Conservation (phyloP, 2,113 vertebrate genomes). For the Solea solea region DNA sequence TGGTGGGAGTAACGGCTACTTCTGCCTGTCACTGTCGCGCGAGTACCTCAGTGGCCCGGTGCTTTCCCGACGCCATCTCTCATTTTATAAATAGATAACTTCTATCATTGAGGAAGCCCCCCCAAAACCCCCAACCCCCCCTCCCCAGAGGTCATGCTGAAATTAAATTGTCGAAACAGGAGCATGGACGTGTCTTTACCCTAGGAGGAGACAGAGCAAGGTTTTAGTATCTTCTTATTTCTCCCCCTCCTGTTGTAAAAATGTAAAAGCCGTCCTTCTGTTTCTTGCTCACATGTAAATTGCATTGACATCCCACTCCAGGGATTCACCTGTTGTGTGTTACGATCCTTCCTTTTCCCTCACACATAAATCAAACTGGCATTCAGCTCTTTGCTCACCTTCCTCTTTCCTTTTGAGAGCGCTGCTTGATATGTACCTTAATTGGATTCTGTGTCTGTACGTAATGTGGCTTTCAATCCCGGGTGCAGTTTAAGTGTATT, state of each 20-base stretch:
- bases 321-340: slow-evolving; percentile 57
- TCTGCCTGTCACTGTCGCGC: slow-evolving; percentile 39
- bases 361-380: slow-evolving; percentile 72
- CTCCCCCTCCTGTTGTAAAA: slow-evolving; percentile 42
- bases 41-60: slow-evolving; percentile 26
- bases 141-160: slow-evolving; percentile 52
- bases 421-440: slow-evolving; percentile 54
- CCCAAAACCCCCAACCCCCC: neutral
- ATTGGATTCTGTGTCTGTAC: slow-evolving; percentile 70
- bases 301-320: slow-evolving; percentile 52
- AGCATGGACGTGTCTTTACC: slow-evolving; percentile 34
- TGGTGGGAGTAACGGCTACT: slow-evolving; percentile 43
- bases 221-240: slow-evolving; percentile 48
- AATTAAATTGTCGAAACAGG: slow-evolving; percentile 64
- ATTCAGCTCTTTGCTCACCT: slow-evolving; percentile 17
- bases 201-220: slow-evolving; percentile 20
- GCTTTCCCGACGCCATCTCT: slow-evolving; percentile 45
- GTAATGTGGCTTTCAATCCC: slow-evolving; percentile 48
- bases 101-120: slow-evolving; percentile 52
- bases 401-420: slow-evolving; percentile 38
- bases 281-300: slow-evolving; percentile 64
- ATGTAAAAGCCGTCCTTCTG: slow-evolving; percentile 39
- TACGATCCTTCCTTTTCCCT: slow-evolving; percentile 51
- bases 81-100: slow-evolving; percentile 58
- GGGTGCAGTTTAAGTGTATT: neutral